These are phyloP conservation scores for Polypterus bichir DNA, from an alignment of 2,113 vertebrate genomes.

Conservation along the genomic window DNA sequence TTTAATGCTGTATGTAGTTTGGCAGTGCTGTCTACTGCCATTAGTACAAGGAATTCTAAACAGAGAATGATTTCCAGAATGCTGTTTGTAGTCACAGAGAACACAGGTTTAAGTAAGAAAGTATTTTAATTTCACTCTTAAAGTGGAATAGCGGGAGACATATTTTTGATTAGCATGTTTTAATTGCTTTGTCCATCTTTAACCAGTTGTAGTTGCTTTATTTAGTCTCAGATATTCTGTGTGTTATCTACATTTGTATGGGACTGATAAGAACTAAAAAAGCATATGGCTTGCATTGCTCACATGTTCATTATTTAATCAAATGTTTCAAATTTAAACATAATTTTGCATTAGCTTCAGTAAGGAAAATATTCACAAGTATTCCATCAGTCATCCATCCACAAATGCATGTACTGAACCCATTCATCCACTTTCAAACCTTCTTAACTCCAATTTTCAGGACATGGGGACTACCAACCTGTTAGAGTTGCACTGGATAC, in stretches of 20 bases:
- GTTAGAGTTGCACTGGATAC: too few relatives aligned
- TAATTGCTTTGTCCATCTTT: neutral
- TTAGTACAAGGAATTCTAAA: neutral
- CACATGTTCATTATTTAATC: too few relatives aligned
- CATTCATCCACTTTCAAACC: slow-evolving; percentile 1
- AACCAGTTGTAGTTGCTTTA: neutral
- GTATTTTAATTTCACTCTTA: neutral
- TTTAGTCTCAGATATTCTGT: neutral
- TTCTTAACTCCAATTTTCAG: neutral
- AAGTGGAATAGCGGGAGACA: neutral
- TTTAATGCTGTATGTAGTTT: slow-evolving; percentile 16
- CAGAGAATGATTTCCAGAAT: neutral
- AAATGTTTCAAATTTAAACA: too few relatives aligned
- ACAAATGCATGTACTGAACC: neutral
- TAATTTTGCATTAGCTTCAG: too few relatives aligned
- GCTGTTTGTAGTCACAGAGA: neutral
- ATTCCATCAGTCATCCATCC: neutral
- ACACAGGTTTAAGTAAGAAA: neutral
- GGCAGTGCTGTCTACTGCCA: neutral
- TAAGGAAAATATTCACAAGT: too few relatives aligned
- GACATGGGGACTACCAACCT: too few relatives aligned
- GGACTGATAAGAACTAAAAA: too few relatives aligned
- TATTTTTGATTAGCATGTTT: neutral
- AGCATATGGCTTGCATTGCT: too few relatives aligned
- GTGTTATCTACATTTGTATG: too few relatives aligned